phyloP scores from a whole-genome alignment of 2,888 invertebrate genomes.

The Philereme transversata region DNA sequence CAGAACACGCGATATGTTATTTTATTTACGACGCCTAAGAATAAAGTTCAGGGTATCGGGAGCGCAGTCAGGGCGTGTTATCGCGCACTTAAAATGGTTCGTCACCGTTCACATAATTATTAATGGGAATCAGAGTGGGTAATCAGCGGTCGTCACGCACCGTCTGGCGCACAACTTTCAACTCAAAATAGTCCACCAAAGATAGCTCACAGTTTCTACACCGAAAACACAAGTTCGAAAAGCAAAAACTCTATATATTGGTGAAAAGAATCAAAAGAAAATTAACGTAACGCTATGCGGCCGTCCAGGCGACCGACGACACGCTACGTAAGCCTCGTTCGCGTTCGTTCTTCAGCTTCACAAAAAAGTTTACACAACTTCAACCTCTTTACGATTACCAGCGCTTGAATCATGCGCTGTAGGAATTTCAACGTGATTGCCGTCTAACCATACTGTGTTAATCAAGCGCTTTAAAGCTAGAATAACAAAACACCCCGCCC shows the following conservation, averaged over 20 bases:
- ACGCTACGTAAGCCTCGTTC: constrained; percentile 68
- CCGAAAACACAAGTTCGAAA: constrained; percentile 35
- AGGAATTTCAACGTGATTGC: background rate
- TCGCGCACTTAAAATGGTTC: constrained; percentile 76
- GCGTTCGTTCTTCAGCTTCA: constrained; percentile 33
- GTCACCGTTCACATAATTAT: constrained; percentile 76
- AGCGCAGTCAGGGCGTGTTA: constrained; percentile 67
- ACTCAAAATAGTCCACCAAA: constrained; percentile 29
- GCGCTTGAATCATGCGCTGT: constrained; percentile 51
- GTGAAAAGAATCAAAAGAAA: constrained; percentile 49
- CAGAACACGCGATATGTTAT: constrained; percentile 43
- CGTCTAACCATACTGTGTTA: constrained; percentile 17
- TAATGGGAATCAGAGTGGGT: constrained; percentile 72
- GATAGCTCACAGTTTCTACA: constrained; percentile 11
- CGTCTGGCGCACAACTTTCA: constrained; percentile 42
- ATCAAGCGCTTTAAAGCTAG: constrained; percentile 59
- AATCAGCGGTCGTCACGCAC: constrained; percentile 64
- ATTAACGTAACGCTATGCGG: constrained; percentile 56
- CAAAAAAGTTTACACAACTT: constrained; percentile 79
- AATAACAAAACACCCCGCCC: constrained; percentile 53
- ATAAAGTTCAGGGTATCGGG: constrained; percentile 44
- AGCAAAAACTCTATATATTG: constrained; percentile 43
- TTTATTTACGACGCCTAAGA: constrained; percentile 42
- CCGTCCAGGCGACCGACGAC: constrained; percentile 57
- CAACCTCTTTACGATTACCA: constrained; percentile 32